Evolutionary conservation across 2,797 vertebrate species (phyloP), one percentile per base, ranked within the genome.

Genomic region (Etheostoma perlongum): DNA sequence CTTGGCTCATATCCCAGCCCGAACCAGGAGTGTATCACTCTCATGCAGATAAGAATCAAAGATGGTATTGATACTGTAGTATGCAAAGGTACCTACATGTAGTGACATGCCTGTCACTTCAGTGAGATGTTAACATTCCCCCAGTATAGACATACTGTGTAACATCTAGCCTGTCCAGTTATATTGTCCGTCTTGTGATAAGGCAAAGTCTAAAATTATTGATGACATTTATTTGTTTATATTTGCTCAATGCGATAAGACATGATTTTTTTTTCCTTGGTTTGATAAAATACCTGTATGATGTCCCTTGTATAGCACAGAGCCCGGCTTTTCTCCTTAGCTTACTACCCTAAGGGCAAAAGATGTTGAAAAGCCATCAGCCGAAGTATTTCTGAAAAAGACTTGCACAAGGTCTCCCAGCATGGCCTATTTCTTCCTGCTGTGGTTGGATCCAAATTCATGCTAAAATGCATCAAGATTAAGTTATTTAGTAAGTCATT

Each of bases 11-110:
- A 53, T 90, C 88, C 86, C 84, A 71, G 83, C 76, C 46, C 19
- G 5, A 72, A 82, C 71, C 74, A 67, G 53, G 82, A 88, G 79
- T 87, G 88, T 89, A 85, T 90, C 86, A 74, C 79, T 82, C 75
- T 71, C 40, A 53, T 63, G 73, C 74, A 77, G 89, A 91, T 88
- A 89, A 74, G 72, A 71, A 88, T 91, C 90, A 58, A 47, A 79
- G 85, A 91, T 90, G 84, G 68, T 78, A 80, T 74, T 70, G 88
- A 92, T 90, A 6, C 30, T 30, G 30, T 30, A 78, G 82, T 67
- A 58, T 1, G 49, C 25, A 61, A 60, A 76, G 68, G 84, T 81
- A 84, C 84, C 76, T 64, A 79, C 88, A 72, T 85, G 90, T 81
- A 76, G 75, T 74, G 80, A 86, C 88, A 68, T 60, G 91, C 79